A percentile compares a stretch with the other conserved stretches of the same genome.
phyloP scores from a whole-genome alignment of 2,797 vertebrate genomes.

The Bradypodion ventrale region DNA sequence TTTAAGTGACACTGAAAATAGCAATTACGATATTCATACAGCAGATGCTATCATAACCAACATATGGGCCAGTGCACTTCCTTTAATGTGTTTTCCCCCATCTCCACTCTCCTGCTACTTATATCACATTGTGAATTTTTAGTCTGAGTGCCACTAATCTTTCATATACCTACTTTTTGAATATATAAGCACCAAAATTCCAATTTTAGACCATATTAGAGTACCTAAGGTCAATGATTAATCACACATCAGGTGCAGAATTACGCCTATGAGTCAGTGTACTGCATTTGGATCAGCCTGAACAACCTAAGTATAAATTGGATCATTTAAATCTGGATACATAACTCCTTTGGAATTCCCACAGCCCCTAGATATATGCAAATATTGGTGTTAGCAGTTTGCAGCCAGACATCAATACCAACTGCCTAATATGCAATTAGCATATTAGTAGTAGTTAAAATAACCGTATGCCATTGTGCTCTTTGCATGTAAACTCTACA shows the following conservation, averaged over 20 bases:
- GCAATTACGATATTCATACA: conserved; percentile 23
- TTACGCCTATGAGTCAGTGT: conserved; percentile 40
- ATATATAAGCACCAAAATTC: conserved; percentile 43
- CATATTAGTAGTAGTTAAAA: neutral
- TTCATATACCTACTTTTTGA: conserved; percentile 35
- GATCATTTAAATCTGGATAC: conserved; percentile 35
- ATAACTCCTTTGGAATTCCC: no score
- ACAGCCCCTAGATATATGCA: no score
- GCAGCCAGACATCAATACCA: neutral
- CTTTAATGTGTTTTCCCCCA: neutral
- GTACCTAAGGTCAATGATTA: conserved; percentile 41
- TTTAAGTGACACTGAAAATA: conserved; percentile 12
- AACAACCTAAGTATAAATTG: conserved; percentile 28
- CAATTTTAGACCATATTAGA: conserved; percentile 50
- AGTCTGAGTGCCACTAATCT: conserved; percentile 25
- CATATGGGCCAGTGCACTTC: conserved; percentile 3
- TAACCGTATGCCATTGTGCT: neutral
- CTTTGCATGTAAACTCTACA: neutral
- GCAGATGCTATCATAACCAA: neutral
- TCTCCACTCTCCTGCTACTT: neutral
- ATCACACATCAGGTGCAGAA: conserved; percentile 59
- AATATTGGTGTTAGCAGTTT: neutral
- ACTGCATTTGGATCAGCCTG: neutral
- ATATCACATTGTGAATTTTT: conserved; percentile 15
- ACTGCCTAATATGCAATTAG: no score